Percentiles rank a stretch among this genome's conserved stretches.
These are phyloP conservation scores for Cnemophilus loriae DNA, from an alignment of 2,113 vertebrate genomes.

Conservation along the genomic window DNA sequence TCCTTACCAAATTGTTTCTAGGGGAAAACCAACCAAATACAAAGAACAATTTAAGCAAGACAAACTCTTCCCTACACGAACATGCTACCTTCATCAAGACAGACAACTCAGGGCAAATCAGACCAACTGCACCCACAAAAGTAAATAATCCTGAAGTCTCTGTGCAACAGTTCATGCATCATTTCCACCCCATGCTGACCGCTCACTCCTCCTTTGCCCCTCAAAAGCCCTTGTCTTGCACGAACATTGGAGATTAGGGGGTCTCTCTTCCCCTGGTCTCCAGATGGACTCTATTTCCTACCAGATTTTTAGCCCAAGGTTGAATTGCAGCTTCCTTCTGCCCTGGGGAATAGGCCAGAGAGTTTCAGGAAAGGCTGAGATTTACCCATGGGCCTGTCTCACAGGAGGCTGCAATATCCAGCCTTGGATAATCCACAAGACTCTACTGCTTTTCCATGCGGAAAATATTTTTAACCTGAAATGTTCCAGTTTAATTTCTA, in stretches of 20 bases:
- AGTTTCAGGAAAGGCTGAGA: not conserved
- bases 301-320: not conserved
- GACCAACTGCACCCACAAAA: not conserved
- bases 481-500: not conserved
- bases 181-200: not conserved
- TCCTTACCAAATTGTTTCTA: not conserved
- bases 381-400: not conserved
- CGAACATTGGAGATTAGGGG: not conserved
- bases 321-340: not conserved
- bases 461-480: not conserved
- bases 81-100: rapidly evolving
- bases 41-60: not conserved
- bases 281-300: not conserved
- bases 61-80: not conserved
- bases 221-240: not conserved
- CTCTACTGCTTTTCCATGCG: not conserved
- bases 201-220: not conserved
- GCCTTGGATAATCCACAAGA: not conserved
- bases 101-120: not conserved
- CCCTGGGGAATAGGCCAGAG: not conserved
- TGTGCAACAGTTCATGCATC: not conserved
- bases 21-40: not conserved
- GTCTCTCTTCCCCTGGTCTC: not conserved
- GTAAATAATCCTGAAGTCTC: not conserved
- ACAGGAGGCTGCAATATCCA: not conserved